A percentile compares a stretch with the other conserved stretches of the same genome.
phyloP scores from a whole-genome alignment of 2,888 invertebrate genomes.

The Unio pictorum region DNA sequence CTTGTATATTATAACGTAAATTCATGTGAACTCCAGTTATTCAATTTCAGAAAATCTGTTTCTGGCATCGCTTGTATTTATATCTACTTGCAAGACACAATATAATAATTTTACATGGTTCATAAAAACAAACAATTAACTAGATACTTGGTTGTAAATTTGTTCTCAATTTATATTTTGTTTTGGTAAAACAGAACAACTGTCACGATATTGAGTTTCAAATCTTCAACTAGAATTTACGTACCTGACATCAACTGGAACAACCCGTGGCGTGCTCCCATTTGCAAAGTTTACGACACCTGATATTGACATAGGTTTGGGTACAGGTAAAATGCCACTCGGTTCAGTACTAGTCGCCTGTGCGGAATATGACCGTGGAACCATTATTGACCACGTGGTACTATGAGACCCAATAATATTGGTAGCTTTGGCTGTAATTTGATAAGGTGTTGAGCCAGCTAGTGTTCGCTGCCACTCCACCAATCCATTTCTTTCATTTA shows the following conservation, averaged over 20 bases:
- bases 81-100: too few species aligned
- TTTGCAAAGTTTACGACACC: constrained; percentile 14
- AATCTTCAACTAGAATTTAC: background rate
- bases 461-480: constrained; percentile 15
- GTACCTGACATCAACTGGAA: constrained; percentile 21
- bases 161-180: too few species aligned
- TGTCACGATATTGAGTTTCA: too few species aligned
- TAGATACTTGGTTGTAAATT: too few species aligned
- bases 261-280: constrained; percentile 2
- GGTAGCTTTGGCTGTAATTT: constrained; percentile 10
- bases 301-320: constrained; percentile 12
- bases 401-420: constrained; percentile 18
- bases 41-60: too few species aligned
- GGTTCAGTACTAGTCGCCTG: constrained; percentile 9
- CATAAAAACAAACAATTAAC: too few species aligned
- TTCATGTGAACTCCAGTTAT: too few species aligned
- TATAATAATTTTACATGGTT: too few species aligned
- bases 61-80: too few species aligned
- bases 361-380: constrained; percentile 19
- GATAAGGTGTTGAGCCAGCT: constrained; percentile 11
- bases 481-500: constrained; percentile 12
- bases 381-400: constrained; percentile 16
- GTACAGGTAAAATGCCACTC: constrained; percentile 9
- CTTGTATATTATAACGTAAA: too few species aligned
- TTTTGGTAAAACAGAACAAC: too few species aligned